Evolutionary conservation across 2,888 invertebrate species (phyloP), one percentile per base, ranked within the genome.

Genomic region (Chrysomela aeneicollis): DNA sequence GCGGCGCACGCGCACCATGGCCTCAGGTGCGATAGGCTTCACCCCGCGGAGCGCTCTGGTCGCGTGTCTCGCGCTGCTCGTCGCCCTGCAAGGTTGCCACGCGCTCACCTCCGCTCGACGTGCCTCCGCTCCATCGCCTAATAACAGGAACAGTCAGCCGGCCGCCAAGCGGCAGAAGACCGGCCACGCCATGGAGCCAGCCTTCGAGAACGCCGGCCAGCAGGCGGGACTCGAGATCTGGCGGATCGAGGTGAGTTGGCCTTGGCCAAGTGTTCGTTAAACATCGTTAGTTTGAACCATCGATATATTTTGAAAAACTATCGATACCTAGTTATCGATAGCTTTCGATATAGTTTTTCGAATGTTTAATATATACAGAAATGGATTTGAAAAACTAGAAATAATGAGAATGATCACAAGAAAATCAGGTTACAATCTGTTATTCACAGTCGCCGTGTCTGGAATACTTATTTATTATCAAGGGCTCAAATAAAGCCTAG

Each of bases 221-320:
- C 82, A 84, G 53, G 86, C 88, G 5, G 93, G 93, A 0, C 74
- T 92, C 0, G 89, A 92, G 82, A 87, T 93, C 73, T 93, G 93
- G 93, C 87, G 93, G 78, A 89, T 94, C 67, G 93, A 94, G 87
- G 93, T 93, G 80, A 85, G 84, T 68, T 42, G 15, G 42, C 42
- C 15, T 42, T 12, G n/a, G 10, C 32, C n/a, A n/a, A n/a, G n/a
- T n/a, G n/a, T n/a, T n/a, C n/a, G n/a, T n/a, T n/a, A n/a, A n/a
- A n/a, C n/a, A n/a, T n/a, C n/a, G n/a, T n/a, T n/a, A n/a, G n/a
- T n/a, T n/a, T n/a, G n/a, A n/a, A n/a, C n/a, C n/a, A n/a, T n/a
- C n/a, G n/a, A n/a, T n/a, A n/a, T n/a, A n/a, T n/a, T n/a, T n/a
- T n/a, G n/a, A n/a, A n/a, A n/a, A n/a, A n/a, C n/a, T n/a, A n/a